Evolutionary conservation across 35 echinoderm and acorn worm species (phyloP).

Genomic region (Heliocidaris tuberculata): DNA sequence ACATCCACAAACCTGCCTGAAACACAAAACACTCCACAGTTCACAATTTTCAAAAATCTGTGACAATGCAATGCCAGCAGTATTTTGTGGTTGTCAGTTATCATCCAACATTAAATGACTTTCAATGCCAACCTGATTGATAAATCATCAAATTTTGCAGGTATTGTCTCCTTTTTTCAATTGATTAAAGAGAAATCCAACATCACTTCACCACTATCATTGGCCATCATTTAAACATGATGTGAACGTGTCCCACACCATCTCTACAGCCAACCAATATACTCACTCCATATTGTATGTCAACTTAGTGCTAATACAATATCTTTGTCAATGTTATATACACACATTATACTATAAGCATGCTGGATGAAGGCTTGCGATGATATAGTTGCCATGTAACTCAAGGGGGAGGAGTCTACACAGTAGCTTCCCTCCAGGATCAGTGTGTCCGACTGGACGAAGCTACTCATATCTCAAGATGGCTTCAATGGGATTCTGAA

Average conservation of each 20-base stretch:
- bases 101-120: no score
- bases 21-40: not conserved
- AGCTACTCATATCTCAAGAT: not conserved
- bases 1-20: not conserved
- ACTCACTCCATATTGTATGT: not conserved
- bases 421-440: not conserved
- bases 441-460: not conserved
- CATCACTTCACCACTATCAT: not conserved
- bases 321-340: constrained; percentile 12
- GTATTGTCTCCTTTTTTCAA: no score
- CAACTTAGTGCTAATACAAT: constrained; percentile 19
- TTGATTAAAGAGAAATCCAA: no score
- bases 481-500: constrained; percentile 30
- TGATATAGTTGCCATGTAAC: constrained; percentile 13
- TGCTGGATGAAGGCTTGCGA: constrained; percentile 23
- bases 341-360: constrained; percentile 32
- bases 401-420: not conserved
- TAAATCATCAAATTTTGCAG: no score
- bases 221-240: not conserved
- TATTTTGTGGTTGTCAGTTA: no score
- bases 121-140: no score
- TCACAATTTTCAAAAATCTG: not conserved
- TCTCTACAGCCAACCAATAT: not conserved
- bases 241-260: not conserved
- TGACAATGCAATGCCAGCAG: not conserved